Evolutionary conservation across 2,888 invertebrate genomes (phyloP).

Genomic region (Drosophila pseudotalamancana): DNA sequence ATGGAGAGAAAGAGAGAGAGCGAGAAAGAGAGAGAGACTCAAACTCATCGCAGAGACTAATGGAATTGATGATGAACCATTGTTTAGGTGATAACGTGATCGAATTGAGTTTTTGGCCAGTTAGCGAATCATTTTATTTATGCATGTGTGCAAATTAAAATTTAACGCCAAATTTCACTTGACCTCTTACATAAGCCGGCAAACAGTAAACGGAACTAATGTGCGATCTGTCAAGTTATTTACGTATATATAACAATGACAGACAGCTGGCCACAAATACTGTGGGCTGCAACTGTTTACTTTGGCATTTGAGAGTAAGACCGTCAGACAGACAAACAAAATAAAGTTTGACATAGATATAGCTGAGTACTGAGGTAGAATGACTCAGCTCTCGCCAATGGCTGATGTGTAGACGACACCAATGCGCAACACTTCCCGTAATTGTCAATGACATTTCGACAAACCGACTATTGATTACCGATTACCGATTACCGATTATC

Average conservation of each 20-base stretch:
- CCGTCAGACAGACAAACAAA: slow-evolving; percentile 31
- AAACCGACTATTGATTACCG: background rate
- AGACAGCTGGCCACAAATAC: slow-evolving; percentile 10
- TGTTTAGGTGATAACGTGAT: slow-evolving; percentile 37
- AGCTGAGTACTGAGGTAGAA: slow-evolving; percentile 5
- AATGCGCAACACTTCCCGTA: slow-evolving; percentile 3
- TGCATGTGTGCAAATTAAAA: slow-evolving; percentile 48
- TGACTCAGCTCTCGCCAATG: slow-evolving; percentile 14
- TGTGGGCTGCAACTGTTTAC: slow-evolving; percentile 11
- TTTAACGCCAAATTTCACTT: slow-evolving; percentile 51
- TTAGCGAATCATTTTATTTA: slow-evolving; percentile 29
- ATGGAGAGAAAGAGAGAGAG: slow-evolving; percentile 2
- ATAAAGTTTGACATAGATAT: slow-evolving; percentile 26
- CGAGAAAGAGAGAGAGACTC: background rate
- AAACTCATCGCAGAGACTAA: slow-evolving; percentile 4
- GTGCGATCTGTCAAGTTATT: slow-evolving; percentile 22
- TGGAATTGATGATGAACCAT: slow-evolving; percentile 20
- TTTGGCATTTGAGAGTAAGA: slow-evolving; percentile 5
- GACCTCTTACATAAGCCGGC: slow-evolving; percentile 62
- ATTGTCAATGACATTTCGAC: slow-evolving; percentile 21
- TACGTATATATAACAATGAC: slow-evolving; percentile 1
- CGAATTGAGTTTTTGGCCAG: slow-evolving; percentile 20
- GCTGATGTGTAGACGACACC: background rate
- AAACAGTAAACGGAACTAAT: slow-evolving; percentile 65
- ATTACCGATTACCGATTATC: slow-evolving; percentile 11